phyloP scores from a whole-genome alignment of 2,113 vertebrate species.

The Saimiri boliviensis region DNA sequence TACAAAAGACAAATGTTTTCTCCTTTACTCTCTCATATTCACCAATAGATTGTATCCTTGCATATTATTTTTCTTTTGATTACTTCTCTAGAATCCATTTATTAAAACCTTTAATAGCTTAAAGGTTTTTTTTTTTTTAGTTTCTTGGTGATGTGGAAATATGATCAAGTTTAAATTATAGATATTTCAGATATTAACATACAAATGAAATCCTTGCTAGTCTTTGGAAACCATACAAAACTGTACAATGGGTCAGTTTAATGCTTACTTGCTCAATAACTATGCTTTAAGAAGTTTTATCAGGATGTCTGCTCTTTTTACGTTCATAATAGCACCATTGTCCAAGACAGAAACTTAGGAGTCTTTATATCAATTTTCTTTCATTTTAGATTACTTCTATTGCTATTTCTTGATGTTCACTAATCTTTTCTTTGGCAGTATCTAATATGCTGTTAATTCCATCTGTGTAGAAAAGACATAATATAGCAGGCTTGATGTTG shows the following conservation, averaged over 20 bases:
- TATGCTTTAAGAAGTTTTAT: background rate
- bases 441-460: background rate
- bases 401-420: background rate
- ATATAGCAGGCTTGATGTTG: background rate
- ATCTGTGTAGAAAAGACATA: background rate
- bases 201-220: background rate
- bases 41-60: background rate
- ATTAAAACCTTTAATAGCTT: background rate
- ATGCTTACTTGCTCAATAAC: background rate
- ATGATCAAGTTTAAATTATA: background rate
- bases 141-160: background rate
- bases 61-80: background rate
- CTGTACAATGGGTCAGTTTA: background rate
- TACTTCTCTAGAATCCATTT: background rate
- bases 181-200: background rate
- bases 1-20: background rate
- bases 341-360: background rate
- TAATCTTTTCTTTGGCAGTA: background rate
- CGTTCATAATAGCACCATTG: background rate
- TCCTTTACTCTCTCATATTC: background rate
- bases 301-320: background rate
- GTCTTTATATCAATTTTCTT: background rate
- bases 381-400: background rate
- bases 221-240: background rate
- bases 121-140: background rate